These are phyloP conservation scores for Mormyrops attenuatus DNA, from an alignment of 2,797 vertebrate species.

Conservation along the genomic window DNA sequence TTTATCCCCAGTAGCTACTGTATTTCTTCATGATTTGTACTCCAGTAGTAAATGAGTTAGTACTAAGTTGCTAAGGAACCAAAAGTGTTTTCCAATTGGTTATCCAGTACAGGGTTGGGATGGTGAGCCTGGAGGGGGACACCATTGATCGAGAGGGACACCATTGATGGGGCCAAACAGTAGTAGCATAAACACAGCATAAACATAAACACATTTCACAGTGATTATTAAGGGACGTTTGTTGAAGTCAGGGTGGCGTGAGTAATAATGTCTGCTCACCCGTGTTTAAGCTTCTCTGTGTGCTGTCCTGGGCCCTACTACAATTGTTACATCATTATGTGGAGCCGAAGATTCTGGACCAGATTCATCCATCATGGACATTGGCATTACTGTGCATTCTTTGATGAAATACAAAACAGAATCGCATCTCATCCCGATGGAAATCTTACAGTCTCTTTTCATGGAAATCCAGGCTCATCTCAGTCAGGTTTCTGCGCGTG, in stretches of 20 bases:
- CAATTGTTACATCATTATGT: slow-evolving; percentile 13
- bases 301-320: not conserved
- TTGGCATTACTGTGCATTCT: not conserved
- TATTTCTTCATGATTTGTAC: not conserved
- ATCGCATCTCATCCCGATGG: slow-evolving; percentile 16
- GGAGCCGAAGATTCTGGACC: not conserved
- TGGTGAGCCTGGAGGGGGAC: not conserved
- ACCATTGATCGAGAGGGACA: not conserved
- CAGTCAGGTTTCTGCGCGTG: not conserved
- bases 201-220: slow-evolving; percentile 1
- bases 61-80: not conserved
- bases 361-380: not conserved
- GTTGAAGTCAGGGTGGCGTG: not conserved
- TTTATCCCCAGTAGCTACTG: not conserved
- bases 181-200: not conserved
- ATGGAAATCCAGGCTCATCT: slow-evolving; percentile 9
- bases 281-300: not conserved
- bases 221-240: not conserved
- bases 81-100: not conserved
- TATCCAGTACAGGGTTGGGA: not conserved
- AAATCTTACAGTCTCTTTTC: not conserved
- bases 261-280: not conserved
- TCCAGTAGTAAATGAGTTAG: not conserved
- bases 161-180: not conserved
- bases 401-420: slow-evolving; percentile 15